Conservation (phyloP, 2,113 vertebrate genomes). For the Trichomycterus rosablanca region DNA sequence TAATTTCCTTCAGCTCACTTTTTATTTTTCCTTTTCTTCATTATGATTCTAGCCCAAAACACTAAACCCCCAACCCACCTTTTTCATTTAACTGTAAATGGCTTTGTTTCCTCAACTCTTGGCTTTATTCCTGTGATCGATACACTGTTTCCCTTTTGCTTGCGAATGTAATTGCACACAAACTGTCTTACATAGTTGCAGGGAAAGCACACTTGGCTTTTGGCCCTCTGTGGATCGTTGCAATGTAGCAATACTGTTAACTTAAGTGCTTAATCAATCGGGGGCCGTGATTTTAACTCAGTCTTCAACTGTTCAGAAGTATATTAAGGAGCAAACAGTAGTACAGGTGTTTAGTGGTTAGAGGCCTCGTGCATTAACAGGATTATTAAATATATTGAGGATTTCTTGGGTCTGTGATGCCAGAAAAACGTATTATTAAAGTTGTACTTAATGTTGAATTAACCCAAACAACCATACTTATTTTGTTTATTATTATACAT, state of each 20-base stretch:
- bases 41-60: no score
- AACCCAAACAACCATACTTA: no score
- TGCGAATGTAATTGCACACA: constrained; percentile 25
- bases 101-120: constrained; percentile 22
- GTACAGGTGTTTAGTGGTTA: neutral
- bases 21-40: no score
- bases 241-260: constrained; percentile 2
- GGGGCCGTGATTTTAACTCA: neutral
- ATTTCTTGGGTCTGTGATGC: neutral
- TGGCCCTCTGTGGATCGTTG: constrained; percentile 4
- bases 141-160: constrained; percentile 17
- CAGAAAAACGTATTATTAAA: no score
- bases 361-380: neutral
- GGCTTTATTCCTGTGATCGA: constrained; percentile 17
- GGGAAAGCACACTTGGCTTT: constrained; percentile 4
- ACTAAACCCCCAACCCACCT: no score
- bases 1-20: no score
- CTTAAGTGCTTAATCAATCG: constrained; percentile 26
- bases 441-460: no score
- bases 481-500: no score
- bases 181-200: constrained; percentile 6
- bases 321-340: neutral
- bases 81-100: no score
- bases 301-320: neutral
- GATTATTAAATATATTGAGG: neutral